These are phyloP conservation scores for Numenius phaeopus DNA, from an alignment of 2,797 vertebrate species.

Conservation along the genomic window DNA sequence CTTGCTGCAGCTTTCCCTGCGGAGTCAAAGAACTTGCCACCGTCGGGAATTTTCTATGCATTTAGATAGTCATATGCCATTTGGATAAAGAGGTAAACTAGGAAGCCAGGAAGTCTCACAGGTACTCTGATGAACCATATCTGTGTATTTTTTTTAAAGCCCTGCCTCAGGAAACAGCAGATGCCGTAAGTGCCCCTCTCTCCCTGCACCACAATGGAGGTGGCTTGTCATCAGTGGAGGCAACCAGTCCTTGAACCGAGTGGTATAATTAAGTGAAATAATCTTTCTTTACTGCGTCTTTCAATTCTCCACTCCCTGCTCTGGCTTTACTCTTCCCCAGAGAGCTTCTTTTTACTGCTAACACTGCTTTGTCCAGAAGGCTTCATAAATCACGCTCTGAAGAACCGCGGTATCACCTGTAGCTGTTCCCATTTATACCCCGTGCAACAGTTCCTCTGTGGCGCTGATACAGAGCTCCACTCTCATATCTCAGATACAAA, in stretches of 20 bases:
- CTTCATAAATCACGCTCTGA: slow-evolving; percentile 45
- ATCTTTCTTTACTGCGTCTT: not conserved
- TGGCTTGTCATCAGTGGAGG: not conserved
- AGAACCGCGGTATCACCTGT: not conserved
- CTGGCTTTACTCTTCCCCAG: slow-evolving; percentile 11
- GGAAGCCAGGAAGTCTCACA: not conserved
- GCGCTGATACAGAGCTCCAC: fast-evolving
- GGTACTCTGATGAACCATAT: not conserved
- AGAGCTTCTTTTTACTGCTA: slow-evolving; percentile 28
- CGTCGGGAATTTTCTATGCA: not conserved
- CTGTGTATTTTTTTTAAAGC: not conserved
- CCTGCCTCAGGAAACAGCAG: not conserved
- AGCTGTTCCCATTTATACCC: not conserved
- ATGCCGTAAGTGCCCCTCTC: not conserved
- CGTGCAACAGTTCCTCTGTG: fast-evolving
- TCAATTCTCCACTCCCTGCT: not conserved
- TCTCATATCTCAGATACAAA: not conserved
- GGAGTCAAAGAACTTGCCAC: not conserved
- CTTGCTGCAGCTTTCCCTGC: not conserved
- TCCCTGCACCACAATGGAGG: not conserved
- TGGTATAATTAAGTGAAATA: slow-evolving; percentile 40
- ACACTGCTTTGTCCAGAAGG: slow-evolving; percentile 8
- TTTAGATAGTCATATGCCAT: not conserved
- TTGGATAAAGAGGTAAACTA: not conserved
- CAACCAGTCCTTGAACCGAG: not conserved